Percentiles rank a stretch among this genome's conserved stretches.
Evolutionary conservation across 2,888 invertebrate species (phyloP).

Genomic region (Hesperia comma): DNA sequence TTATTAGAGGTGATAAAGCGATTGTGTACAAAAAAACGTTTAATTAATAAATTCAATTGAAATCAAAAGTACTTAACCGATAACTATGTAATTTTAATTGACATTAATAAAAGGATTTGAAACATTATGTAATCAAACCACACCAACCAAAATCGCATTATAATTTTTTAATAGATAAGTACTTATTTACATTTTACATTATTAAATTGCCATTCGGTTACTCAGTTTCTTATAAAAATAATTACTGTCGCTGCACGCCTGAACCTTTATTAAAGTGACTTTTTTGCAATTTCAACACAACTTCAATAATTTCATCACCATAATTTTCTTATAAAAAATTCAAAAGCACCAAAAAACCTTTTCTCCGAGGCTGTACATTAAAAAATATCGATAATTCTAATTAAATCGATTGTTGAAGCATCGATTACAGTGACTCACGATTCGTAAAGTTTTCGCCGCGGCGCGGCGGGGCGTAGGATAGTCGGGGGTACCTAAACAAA

Average conservation of each 20-base stretch:
- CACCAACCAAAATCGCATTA: too few relatives aligned
- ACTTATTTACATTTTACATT: too few relatives aligned
- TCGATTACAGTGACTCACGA: conserved; percentile 70
- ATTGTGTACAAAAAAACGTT: conserved; percentile 9
- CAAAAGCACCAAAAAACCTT: conserved; percentile 35
- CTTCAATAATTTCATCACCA: too few relatives aligned
- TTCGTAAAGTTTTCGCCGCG: conserved; percentile 66
- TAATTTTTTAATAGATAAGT: too few relatives aligned
- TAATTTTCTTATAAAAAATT: too few relatives aligned
- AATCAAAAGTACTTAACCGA: conserved; percentile 10
- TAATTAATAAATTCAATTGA: conserved; percentile 8
- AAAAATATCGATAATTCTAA: conserved; percentile 76
- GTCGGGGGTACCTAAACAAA: conserved; percentile 30
- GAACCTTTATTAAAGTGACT: too few relatives aligned
- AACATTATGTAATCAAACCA: too few relatives aligned
- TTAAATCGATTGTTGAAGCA: conserved; percentile 79
- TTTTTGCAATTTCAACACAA: too few relatives aligned
- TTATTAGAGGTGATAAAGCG: conserved; percentile 19
- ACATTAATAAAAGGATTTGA: not conserved
- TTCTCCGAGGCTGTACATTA: conserved; percentile 50
- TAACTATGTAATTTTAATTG: not conserved
- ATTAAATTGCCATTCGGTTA: too few relatives aligned
- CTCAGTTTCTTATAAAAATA: too few relatives aligned
- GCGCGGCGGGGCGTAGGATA: conserved; percentile 59
- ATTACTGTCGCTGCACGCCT: too few relatives aligned